Base-by-base conservation (phyloP, 2,888 invertebrate species). In the Acanthosepion lycidas region DNA sequence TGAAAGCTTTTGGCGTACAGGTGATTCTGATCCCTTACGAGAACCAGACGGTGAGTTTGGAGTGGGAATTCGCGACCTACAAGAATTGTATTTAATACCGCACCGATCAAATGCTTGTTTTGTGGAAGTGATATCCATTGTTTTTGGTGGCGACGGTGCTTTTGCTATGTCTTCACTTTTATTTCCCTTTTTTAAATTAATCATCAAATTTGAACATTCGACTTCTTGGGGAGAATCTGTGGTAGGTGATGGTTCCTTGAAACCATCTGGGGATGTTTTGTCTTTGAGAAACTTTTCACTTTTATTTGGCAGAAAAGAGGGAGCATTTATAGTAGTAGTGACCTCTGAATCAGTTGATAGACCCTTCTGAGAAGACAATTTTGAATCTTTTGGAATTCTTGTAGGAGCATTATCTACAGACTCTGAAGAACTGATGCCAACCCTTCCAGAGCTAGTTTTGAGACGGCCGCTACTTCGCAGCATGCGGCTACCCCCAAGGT, bases 31-130 rank as follows among this genome's bases (percentile, higher is more conserved):
- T 78, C 78, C 78, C 28, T 93, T 93, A 9, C 53, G 93, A n/a
- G 93, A 93, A 93, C 53, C 53, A 9, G 93, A 93, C 9, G 93
- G 93, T 18, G 93, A 93, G 48, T 93, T 93, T n/a, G 51, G 93
- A 1, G 93, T 93, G 18, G 93, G 93, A 28, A 93, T 93, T 53
- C 93, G 93, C n/a, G 93, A 93, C 53, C 53, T 26, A n/a, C 93
- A 93, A 6, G 93, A 93, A 49, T 28, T 49, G n/a, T 93, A 93
- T 51, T 93, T 93, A 18, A 93, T 18, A 9, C 53, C 93, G 5
- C 51, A 15, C 4, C 93, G 93, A 18, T 93, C 93, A 28, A 93
- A 93, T 28, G 51, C 6, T 53, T 92, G 92, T 28, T 53, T 49
- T 51, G 93, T 18, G 33, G 28, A 28, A 51, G 51, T 23, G 6